Conservation (phyloP, 23 tunicate species). For the Halocynthia roretzi region DNA sequence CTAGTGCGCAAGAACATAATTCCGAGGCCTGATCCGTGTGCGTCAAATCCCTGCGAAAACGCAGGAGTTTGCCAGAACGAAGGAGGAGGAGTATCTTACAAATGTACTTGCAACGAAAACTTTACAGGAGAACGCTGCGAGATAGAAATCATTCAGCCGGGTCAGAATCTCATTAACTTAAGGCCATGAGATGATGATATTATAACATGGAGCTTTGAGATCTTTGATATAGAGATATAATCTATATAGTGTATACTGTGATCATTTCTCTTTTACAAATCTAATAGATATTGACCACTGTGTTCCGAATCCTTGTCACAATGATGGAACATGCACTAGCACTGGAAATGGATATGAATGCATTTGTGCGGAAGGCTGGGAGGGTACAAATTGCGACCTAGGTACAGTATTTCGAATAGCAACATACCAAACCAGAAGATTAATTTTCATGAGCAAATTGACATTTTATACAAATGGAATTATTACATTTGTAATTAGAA, state of each 20-base stretch:
- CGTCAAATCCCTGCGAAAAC: conserved; percentile 75
- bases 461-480: no score
- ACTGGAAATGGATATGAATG: conserved; percentile 56
- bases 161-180: neutral
- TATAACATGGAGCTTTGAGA: neutral
- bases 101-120: conserved; percentile 57
- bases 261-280: neutral
- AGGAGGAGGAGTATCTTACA: conserved; percentile 18
- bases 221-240: neutral
- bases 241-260: neutral
- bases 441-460: no score
- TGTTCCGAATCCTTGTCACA: conserved; percentile 67
- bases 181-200: neutral
- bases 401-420: conserved; percentile 12
- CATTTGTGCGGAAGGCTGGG: conserved; percentile 62
- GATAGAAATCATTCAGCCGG: conserved; percentile 4
- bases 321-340: conserved; percentile 49
- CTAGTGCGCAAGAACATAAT: neutral
- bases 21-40: conserved; percentile 45
- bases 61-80: conserved; percentile 48
- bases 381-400: conserved; percentile 56
- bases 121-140: conserved; percentile 80
- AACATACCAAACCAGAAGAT: no score
- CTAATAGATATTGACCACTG: conserved; percentile 28
- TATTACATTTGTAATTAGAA: neutral